Evolutionary conservation across 2,113 vertebrate genomes (phyloP).

Genomic region (Brevimyrus niger): DNA sequence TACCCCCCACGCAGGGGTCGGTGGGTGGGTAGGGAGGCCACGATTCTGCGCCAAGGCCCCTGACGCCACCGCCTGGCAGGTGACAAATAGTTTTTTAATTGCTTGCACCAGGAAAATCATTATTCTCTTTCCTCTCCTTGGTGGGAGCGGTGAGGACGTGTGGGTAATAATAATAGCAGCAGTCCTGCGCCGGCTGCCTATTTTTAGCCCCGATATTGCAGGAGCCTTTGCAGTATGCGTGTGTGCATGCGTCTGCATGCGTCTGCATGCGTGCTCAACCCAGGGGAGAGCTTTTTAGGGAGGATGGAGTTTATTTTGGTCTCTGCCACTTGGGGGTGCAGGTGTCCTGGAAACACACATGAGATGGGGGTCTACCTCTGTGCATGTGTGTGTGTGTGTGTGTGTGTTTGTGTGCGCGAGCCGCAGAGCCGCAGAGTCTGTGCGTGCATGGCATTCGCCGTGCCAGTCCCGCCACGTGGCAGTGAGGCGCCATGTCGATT

Average conservation of each 20-base stretch:
- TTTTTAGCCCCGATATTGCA: conserved; percentile 63
- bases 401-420: not conserved
- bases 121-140: conserved; percentile 71
- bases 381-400: not conserved
- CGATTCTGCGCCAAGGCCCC: conserved; percentile 52
- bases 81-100: conserved; percentile 92
- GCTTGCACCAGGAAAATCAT: conserved; percentile 78
- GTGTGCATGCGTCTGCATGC: not conserved
- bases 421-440: not conserved
- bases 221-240: not conserved
- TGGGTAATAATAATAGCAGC: conserved; percentile 64
- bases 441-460: not conserved
- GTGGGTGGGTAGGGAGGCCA: conserved; percentile 14
- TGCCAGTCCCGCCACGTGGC: not conserved
- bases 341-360: not conserved
- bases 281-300: not conserved
- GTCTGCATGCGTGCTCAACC: not conserved
- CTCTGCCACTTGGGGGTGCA: not conserved
- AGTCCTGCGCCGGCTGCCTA: conserved; percentile 51
- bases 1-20: not conserved
- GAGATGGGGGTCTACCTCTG: not conserved
- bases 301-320: not conserved
- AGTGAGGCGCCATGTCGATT: not conserved
- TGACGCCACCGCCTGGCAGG: conserved; percentile 62
- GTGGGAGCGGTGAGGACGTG: conserved; percentile 59